Percentiles rank a stretch among this genome's conserved stretches.
Evolutionary conservation across 92 coral and sea anemone species (phyloP).

Genomic region (Bergia sp.): DNA sequence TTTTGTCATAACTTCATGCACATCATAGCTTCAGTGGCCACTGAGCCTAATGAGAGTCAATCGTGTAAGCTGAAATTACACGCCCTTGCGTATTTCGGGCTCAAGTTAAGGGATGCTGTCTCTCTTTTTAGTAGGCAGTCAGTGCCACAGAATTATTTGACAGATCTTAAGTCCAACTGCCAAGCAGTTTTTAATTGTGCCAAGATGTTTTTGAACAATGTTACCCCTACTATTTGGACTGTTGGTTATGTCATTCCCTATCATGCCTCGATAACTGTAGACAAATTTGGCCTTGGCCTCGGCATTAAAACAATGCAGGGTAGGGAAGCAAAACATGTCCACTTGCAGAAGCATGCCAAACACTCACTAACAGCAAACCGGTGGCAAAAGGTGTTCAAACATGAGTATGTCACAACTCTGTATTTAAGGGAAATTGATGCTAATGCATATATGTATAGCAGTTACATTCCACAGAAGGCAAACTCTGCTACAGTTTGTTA

Average conservation of each 20-base stretch:
- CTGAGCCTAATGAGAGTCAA: slow-evolving; percentile 5
- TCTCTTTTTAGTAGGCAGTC: slow-evolving; percentile 23
- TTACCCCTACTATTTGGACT: slow-evolving; percentile 53
- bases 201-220: slow-evolving; percentile 24
- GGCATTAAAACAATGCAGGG: slow-evolving; percentile 48
- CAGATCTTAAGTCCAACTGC: slow-evolving; percentile 24
- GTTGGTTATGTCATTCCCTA: slow-evolving; percentile 46
- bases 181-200: slow-evolving; percentile 6
- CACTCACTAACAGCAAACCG: slow-evolving; percentile 55
- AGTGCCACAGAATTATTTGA: slow-evolving; percentile 4
- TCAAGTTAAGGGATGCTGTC: slow-evolving; percentile 8
- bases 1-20: slow-evolving; percentile 21
- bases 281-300: slow-evolving; percentile 28
- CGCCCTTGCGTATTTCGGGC: not conserved
- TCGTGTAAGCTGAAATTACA: not conserved
- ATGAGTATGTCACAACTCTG: slow-evolving; percentile 59
- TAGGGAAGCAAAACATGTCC: slow-evolving; percentile 54
- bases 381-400: slow-evolving; percentile 57
- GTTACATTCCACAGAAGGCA: slow-evolving; percentile 48
- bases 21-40: slow-evolving; percentile 13
- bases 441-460: slow-evolving; percentile 39
- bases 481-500: slow-evolving; percentile 40
- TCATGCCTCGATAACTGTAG: slow-evolving; percentile 23
- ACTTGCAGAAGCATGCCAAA: slow-evolving; percentile 51
- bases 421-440: slow-evolving; percentile 59